These are phyloP conservation scores for Pediacus dermestoides DNA, from an alignment of 2,888 invertebrate genomes.

Conservation along the genomic window DNA sequence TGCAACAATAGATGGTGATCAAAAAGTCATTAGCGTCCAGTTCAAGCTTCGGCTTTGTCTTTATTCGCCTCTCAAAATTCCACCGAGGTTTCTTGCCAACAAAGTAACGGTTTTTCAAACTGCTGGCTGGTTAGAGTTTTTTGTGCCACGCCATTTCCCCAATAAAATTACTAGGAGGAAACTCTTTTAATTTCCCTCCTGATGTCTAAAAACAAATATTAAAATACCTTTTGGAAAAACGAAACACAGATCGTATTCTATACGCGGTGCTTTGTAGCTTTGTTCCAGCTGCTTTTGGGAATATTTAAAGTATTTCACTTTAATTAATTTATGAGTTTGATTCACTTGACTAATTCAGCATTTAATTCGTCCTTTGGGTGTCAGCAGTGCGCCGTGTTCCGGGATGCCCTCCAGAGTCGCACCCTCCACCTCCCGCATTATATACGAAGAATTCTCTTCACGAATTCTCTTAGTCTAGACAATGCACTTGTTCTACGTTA, in stretches of 20 bases:
- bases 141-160: too few species aligned
- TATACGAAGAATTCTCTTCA: conserved; percentile 6
- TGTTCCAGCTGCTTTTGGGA: conserved; percentile 4
- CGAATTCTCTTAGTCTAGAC: conserved; percentile 26
- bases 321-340: conserved; percentile 17
- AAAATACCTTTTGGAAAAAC: too few species aligned
- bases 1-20: conserved; percentile 40
- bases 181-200: too few species aligned
- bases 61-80: conserved; percentile 8
- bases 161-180: too few species aligned
- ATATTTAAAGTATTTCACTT: conserved; percentile 9
- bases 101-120: too few species aligned
- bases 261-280: too few species aligned
- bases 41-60: conserved; percentile 33
- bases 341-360: conserved; percentile 17
- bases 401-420: too few species aligned
- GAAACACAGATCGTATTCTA: too few species aligned
- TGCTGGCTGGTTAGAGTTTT: too few species aligned
- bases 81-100: too few species aligned
- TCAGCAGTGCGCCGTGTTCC: background rate
- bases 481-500: conserved; percentile 20
- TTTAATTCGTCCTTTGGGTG: conserved; percentile 13
- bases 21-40: conserved; percentile 41
- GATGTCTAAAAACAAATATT: too few species aligned
- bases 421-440: background rate